These are phyloP conservation scores for Oikopleura vanhoeffeni DNA, from an alignment of 23 tunicate genomes.

Conservation along the genomic window DNA sequence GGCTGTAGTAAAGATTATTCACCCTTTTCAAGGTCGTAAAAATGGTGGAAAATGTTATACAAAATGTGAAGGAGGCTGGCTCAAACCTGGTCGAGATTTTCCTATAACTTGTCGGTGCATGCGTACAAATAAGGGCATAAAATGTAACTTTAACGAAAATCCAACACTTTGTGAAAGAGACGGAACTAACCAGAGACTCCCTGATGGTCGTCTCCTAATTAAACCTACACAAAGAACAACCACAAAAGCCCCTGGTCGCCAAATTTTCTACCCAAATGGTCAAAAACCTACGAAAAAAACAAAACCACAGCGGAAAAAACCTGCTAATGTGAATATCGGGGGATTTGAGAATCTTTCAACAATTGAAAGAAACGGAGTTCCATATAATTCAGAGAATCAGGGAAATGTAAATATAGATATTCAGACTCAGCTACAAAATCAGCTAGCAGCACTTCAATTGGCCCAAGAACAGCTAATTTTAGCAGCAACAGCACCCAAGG, in stretches of 20 bases:
- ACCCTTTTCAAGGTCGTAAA: conserved; percentile 6
- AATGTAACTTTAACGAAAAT: not conserved
- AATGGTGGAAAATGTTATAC: not conserved
- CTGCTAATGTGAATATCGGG: not conserved
- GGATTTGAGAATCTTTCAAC: not conserved
- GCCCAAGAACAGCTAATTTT: too few relatives aligned
- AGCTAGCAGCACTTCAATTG: not conserved
- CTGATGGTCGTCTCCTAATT: not conserved
- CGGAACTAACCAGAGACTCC: not conserved
- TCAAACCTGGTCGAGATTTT: not conserved
- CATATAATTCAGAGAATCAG: not conserved
- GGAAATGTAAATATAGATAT: not conserved
- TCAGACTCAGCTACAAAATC: not conserved
- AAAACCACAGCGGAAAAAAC: not conserved
- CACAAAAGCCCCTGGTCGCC: not conserved
- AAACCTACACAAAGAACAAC: not conserved
- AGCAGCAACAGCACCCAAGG: too few relatives aligned
- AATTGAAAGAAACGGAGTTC: not conserved
- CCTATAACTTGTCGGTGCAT: not conserved
- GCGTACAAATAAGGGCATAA: not conserved
- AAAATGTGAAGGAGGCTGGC: not conserved
- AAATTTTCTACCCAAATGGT: not conserved
- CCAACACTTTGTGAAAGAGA: not conserved
- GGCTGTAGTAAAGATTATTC: too few relatives aligned
- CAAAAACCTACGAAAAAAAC: not conserved